Evolutionary conservation across 2,888 invertebrate genomes (phyloP).

Genomic region (Eucriotettix oculatus): DNA sequence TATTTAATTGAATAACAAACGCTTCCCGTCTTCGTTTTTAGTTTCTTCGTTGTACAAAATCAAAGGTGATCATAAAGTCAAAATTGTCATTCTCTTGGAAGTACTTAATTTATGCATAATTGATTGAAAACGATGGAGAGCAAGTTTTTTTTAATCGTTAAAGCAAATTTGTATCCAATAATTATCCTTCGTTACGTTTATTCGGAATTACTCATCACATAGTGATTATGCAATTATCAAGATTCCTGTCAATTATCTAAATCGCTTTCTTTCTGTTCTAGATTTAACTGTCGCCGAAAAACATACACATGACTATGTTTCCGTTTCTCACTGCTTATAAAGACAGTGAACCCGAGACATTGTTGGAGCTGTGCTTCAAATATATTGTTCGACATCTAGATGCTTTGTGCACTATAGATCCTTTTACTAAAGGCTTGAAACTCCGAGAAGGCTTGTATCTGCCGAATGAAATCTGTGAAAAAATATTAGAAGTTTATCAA

Average conservation of each 20-base stretch:
- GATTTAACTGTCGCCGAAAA: neutral
- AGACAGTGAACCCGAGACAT: conserved; percentile 34
- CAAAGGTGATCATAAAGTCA: neutral
- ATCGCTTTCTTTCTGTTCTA: too few relatives aligned
- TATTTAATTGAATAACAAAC: too few relatives aligned
- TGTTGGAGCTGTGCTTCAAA: conserved; percentile 45
- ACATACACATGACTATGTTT: conserved; percentile 10
- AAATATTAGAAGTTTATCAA: conserved; percentile 41
- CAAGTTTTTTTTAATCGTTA: too few relatives aligned
- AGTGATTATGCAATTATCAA: too few relatives aligned
- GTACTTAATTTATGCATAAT: neutral
- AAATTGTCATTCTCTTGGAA: neutral
- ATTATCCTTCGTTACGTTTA: too few relatives aligned
- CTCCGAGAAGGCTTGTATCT: conserved; percentile 44
- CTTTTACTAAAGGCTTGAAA: conserved; percentile 27
- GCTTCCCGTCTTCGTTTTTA: too few relatives aligned
- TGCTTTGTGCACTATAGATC: conserved; percentile 36
- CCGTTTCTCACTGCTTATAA: conserved; percentile 9
- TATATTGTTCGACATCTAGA: conserved; percentile 44
- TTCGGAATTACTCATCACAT: too few relatives aligned
- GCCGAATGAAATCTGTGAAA: conserved; percentile 57
- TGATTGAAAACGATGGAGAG: too few relatives aligned
- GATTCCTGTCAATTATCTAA: too few relatives aligned
- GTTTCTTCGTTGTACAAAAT: neutral
- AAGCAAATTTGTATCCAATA: too few relatives aligned